A percentile compares a stretch with the other conserved stretches of the same genome.
Evolutionary conservation across 2,113 vertebrate species (phyloP).

Genomic region (Aspiorhynchus laticeps): DNA sequence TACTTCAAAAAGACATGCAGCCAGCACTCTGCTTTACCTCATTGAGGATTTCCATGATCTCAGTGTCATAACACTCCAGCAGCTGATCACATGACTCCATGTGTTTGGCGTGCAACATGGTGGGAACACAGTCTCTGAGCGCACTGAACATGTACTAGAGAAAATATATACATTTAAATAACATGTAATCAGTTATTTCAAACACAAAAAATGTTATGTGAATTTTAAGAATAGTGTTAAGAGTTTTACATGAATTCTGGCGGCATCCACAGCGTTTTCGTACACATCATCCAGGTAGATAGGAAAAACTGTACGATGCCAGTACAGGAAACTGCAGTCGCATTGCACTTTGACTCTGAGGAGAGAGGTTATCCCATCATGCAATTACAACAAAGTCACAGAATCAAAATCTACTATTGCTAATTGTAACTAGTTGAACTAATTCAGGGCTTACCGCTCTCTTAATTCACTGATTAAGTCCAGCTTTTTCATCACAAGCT

Average conservation of each 20-base stretch:
- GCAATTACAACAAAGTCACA: not conserved
- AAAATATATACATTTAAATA: not conserved
- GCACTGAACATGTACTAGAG: conserved; percentile 97
- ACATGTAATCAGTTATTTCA: not conserved
- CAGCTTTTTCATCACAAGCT: conserved; percentile 94
- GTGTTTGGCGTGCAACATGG: conserved; percentile 91
- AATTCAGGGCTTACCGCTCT: conserved; percentile 75
- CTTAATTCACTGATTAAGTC: conserved; percentile 94
- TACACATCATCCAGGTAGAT: conserved; percentile 98
- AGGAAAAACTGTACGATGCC: conserved; percentile 97
- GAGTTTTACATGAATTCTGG: conserved; percentile 88
- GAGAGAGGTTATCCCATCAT: conserved; percentile 52
- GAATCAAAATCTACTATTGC: not conserved
- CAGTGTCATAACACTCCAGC: conserved; percentile 90
- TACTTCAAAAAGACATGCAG: not conserved
- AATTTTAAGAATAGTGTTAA: not conserved
- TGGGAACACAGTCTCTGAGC: conserved; percentile 89
- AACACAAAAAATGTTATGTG: not conserved
- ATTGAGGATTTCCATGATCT: conserved; percentile 93
- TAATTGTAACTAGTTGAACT: not conserved
- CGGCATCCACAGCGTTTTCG: conserved; percentile 93
- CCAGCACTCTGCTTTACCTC: conserved; percentile 75
- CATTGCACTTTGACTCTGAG: conserved; percentile 88
- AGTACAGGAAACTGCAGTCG: conserved; percentile 96
- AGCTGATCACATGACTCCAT: conserved; percentile 88